Percentiles rank a stretch among this genome's conserved stretches.
Evolutionary conservation across 2,888 invertebrate genomes (phyloP).

Genomic region (Microctonus aethiopoides): DNA sequence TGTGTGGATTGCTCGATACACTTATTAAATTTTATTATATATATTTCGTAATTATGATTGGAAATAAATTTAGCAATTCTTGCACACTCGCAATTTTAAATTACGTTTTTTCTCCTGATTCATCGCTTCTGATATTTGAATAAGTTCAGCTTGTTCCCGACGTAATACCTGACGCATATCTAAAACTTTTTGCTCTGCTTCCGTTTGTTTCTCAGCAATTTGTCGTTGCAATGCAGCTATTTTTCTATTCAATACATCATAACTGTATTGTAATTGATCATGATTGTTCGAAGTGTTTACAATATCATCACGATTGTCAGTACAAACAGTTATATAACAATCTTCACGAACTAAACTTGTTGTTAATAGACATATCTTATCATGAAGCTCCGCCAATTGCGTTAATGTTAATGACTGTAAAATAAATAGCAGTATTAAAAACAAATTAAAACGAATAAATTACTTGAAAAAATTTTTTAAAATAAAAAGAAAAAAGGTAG

Average conservation of each 20-base stretch:
- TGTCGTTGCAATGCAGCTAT: conserved; percentile 58
- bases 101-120: conserved; percentile 54
- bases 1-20: too few relatives aligned
- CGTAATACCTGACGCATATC: conserved; percentile 51
- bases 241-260: conserved; percentile 51
- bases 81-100: conserved; percentile 45
- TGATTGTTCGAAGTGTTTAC: neutral
- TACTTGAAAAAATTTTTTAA: too few relatives aligned
- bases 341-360: conserved; percentile 51
- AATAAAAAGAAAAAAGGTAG: neutral
- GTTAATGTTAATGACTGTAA: conserved; percentile 55
- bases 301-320: neutral
- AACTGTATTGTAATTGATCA: conserved; percentile 39
- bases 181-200: conserved; percentile 50
- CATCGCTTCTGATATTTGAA: conserved; percentile 54
- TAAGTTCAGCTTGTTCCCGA: conserved; percentile 53
- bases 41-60: too few relatives aligned
- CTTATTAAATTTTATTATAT: too few relatives aligned
- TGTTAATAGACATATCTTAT: conserved; percentile 55
- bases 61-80: conserved; percentile 28
- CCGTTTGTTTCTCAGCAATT: conserved; percentile 56
- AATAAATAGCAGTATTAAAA: conserved; percentile 7
- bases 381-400: conserved; percentile 59
- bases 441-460: neutral
- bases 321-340: neutral